Conservation (phyloP, 2,888 invertebrate species). For the Cinara cedri region DNA sequence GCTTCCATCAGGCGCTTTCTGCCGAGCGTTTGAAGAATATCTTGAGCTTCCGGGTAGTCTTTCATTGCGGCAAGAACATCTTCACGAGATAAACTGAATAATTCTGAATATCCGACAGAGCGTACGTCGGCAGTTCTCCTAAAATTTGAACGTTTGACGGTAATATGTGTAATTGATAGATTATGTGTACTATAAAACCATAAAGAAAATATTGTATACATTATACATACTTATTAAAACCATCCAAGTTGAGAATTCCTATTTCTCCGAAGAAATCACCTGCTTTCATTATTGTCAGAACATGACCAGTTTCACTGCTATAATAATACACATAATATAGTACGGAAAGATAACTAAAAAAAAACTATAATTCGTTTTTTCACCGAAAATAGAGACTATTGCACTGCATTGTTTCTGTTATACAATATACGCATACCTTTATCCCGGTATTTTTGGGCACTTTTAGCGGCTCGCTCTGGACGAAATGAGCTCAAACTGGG, state of each 20-base stretch:
- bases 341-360: too few species aligned
- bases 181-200: too few species aligned
- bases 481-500: too few species aligned
- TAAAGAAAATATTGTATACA: too few species aligned
- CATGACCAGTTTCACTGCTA: slow-evolving; percentile 84
- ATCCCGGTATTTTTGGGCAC: too few species aligned
- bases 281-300: slow-evolving; percentile 94
- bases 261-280: slow-evolving; percentile 98
- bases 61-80: slow-evolving; percentile 95
- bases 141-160: slow-evolving; percentile 58
- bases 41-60: slow-evolving; percentile 95
- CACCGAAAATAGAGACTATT: too few species aligned
- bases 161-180: too few species aligned
- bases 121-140: slow-evolving; percentile 95
- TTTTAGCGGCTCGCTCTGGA: too few species aligned
- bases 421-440: too few species aligned
- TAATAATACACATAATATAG: too few species aligned
- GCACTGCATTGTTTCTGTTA: too few species aligned
- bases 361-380: too few species aligned
- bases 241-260: slow-evolving; percentile 93
- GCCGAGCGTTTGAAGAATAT: slow-evolving; percentile 87
- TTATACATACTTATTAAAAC: slow-evolving; percentile 83
- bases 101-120: slow-evolving; percentile 93
- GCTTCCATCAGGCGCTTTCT: slow-evolving; percentile 87
- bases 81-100: slow-evolving; percentile 91